Conservation (phyloP, 1,140 invertebrate genomes). For the Drosophila baimaii region DNA sequence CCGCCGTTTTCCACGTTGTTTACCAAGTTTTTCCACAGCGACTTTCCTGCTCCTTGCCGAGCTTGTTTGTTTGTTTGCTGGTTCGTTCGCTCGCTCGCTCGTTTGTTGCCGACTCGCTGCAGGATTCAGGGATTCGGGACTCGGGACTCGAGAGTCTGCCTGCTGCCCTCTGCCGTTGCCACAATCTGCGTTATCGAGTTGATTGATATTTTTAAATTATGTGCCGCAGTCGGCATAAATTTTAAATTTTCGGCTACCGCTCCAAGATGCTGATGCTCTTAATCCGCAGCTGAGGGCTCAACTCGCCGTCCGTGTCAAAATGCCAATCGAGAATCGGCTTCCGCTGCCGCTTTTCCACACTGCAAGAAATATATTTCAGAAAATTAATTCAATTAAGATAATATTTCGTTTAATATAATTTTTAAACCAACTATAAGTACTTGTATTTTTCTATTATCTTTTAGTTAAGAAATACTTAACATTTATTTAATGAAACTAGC, state of each 20-base stretch:
- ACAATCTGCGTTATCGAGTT: slow-evolving; percentile 80
- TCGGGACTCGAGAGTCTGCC: background rate
- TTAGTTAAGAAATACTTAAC: too few relatives aligned
- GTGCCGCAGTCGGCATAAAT: slow-evolving; percentile 81
- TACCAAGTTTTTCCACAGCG: slow-evolving; percentile 71
- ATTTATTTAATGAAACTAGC: too few relatives aligned
- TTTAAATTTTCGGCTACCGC: slow-evolving; percentile 64
- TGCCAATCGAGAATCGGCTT: slow-evolving; percentile 70
- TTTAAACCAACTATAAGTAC: background rate
- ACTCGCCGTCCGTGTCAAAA: slow-evolving; percentile 73
- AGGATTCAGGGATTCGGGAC: background rate
- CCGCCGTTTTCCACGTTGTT: slow-evolving; percentile 55
- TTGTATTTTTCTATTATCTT: too few relatives aligned
- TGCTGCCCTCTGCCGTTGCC: slow-evolving; percentile 13
- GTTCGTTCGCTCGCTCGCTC: slow-evolving; percentile 15
- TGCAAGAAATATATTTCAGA: background rate
- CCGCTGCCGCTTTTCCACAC: slow-evolving; percentile 2
- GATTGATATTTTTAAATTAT: slow-evolving; percentile 83
- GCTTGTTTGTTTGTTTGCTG: slow-evolving; percentile 66
- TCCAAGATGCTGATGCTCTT: slow-evolving; percentile 70
- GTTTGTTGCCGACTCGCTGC: background rate
- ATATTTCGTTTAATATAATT: background rate
- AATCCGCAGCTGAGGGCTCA: slow-evolving; percentile 67
- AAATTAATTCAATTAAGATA: background rate
- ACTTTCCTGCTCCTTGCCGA: slow-evolving; percentile 53